phyloP scores from a whole-genome alignment of 1,140 invertebrate species.

The Sarcophaga peregrina region DNA sequence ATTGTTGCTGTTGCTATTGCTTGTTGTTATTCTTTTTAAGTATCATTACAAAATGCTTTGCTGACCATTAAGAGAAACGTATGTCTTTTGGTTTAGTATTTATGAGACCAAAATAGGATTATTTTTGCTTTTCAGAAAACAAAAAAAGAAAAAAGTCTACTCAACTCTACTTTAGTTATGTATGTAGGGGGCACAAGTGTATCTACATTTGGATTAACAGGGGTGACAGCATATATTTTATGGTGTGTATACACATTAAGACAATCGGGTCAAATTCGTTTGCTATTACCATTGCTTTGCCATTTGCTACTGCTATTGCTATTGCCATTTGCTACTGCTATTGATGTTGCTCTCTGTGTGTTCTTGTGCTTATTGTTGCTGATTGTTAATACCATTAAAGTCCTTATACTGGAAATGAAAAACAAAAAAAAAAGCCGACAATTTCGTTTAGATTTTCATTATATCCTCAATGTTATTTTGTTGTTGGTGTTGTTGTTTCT shows the following conservation, averaged over 20 bases:
- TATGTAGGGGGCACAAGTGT: too few relatives aligned
- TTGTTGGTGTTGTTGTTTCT: too few relatives aligned
- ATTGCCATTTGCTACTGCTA: too few relatives aligned
- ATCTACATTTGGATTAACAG: too few relatives aligned
- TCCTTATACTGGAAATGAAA: too few relatives aligned
- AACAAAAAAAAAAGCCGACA: neutral
- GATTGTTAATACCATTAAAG: conserved; percentile 15
- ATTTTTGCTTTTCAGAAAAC: neutral
- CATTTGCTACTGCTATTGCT: too few relatives aligned
- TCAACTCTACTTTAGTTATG: neutral
- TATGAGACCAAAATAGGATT: conserved; percentile 24
- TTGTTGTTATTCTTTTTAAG: conserved; percentile 6
- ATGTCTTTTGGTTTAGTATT: conserved; percentile 19
- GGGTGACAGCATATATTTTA: too few relatives aligned
- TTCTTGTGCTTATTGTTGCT: conserved; percentile 16
- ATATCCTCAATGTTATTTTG: neutral
- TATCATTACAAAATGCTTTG: conserved; percentile 19
- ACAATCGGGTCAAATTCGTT: neutral
- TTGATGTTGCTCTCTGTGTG: neutral
- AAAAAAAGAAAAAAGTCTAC: neutral
- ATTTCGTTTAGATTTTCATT: conserved; percentile 15
- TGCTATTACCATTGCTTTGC: too few relatives aligned
- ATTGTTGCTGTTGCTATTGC: neutral
- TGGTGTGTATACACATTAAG: neutral
- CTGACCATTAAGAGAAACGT: conserved; percentile 21